These are phyloP conservation scores for Cydia amplana DNA, from an alignment of 1,140 invertebrate species.

Conservation along the genomic window DNA sequence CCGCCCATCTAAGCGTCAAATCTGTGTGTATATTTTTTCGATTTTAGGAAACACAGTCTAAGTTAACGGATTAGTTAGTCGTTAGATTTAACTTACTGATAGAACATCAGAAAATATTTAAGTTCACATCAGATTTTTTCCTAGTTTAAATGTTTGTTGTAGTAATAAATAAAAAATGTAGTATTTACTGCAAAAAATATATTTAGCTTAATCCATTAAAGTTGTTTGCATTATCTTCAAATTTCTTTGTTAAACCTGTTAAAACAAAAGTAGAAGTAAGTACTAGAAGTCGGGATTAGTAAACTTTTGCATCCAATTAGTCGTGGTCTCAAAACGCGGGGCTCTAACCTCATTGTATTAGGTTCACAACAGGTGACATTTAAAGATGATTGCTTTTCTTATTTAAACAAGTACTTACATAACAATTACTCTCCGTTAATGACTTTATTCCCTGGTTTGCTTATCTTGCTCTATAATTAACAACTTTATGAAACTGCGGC, in stretches of 20 bases:
- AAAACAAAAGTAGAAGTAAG: not conserved
- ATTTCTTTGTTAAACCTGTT: not conserved
- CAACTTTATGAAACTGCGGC: slow-evolving; percentile 15
- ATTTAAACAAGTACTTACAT: not conserved
- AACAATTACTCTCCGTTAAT: not conserved
- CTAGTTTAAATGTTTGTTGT: too few relatives aligned
- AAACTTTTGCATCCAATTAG: not conserved
- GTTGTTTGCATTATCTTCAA: not conserved
- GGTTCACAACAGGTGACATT: not conserved
- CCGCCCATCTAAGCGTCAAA: slow-evolving; percentile 39
- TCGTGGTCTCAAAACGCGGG: not conserved
- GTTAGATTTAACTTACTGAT: too few relatives aligned
- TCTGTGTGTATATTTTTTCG: too few relatives aligned
- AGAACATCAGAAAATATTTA: too few relatives aligned
- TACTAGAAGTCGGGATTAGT: not conserved
- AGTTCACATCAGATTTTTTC: too few relatives aligned
- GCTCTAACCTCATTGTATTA: not conserved
- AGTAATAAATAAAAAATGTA: too few relatives aligned
- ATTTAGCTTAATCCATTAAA: slow-evolving; percentile 27
- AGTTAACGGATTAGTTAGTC: too few relatives aligned
- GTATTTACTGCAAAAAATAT: too few relatives aligned
- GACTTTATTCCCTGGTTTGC: not conserved
- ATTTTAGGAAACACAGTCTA: too few relatives aligned
- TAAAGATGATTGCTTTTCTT: not conserved
- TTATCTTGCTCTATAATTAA: slow-evolving; percentile 23